phyloP scores from a whole-genome alignment of 1,140 invertebrate species.

The Danaus plexippus region DNA sequence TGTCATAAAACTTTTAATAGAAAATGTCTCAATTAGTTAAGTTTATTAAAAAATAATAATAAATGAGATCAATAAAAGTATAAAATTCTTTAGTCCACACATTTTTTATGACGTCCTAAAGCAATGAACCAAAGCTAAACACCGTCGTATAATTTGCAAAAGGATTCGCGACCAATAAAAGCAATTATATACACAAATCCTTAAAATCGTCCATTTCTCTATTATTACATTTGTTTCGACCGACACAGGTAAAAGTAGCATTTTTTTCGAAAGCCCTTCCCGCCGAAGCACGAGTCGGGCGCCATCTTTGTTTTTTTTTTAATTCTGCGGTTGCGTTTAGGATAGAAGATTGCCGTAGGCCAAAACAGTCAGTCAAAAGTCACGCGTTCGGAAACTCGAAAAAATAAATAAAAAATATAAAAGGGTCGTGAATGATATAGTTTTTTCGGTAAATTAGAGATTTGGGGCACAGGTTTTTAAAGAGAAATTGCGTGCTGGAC shows the following conservation, averaged over 20 bases:
- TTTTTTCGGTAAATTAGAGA: slow-evolving; percentile 61
- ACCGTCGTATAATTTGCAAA: slow-evolving; percentile 5
- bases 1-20: no score
- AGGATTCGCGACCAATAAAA: slow-evolving; percentile 30
- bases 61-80: no score
- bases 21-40: no score
- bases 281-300: slow-evolving; percentile 40
- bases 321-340: slow-evolving; percentile 45
- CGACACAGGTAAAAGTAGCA: slow-evolving; percentile 45
- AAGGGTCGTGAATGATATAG: slow-evolving; percentile 54
- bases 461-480: slow-evolving; percentile 41
- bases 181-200: slow-evolving; percentile 27
- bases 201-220: slow-evolving; percentile 30
- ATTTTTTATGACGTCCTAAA: no score
- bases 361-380: slow-evolving; percentile 60
- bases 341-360: slow-evolving; percentile 44
- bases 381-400: slow-evolving; percentile 39
- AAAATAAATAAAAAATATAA: slow-evolving; percentile 35
- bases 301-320: slow-evolving; percentile 47
- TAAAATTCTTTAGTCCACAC: no score
- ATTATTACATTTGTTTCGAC: slow-evolving; percentile 38
- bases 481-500: slow-evolving; percentile 51
- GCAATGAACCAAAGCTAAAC: no score
- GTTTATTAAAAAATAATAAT: no score
- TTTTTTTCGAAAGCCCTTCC: slow-evolving; percentile 41